Conservation (phyloP, 2,797 vertebrate species). For the Enteromius fasciolatus region DNA sequence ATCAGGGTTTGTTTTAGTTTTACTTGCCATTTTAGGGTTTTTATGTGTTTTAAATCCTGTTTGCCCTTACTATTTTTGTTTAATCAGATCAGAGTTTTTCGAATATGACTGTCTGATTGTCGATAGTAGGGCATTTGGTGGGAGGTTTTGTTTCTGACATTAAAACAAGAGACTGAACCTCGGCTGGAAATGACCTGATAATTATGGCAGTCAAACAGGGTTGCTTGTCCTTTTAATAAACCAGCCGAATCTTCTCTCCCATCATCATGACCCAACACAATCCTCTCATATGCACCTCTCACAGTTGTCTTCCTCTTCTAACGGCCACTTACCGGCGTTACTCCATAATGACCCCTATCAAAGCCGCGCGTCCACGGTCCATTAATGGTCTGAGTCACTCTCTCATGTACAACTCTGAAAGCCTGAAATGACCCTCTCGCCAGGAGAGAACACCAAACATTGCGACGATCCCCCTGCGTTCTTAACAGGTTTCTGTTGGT, state of each 20-base stretch:
- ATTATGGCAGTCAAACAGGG: constrained; percentile 31
- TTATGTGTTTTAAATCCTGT: background rate
- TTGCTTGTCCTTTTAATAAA: constrained; percentile 40
- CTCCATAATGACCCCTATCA: constrained; percentile 42
- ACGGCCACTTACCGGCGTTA: constrained; percentile 40
- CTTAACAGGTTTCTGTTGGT: background rate
- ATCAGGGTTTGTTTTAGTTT: background rate
- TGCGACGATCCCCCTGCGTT: background rate
- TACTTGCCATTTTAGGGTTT: background rate
- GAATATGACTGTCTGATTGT: background rate
- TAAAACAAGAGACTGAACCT: background rate
- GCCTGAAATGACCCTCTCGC: constrained; percentile 37
- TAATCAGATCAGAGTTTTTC: background rate
- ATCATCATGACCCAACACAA: constrained; percentile 25
- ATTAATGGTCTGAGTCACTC: constrained; percentile 45
- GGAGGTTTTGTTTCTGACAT: constrained; percentile 6
- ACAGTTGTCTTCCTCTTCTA: constrained; percentile 37
- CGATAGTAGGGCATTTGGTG: background rate
- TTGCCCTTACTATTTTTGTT: background rate
- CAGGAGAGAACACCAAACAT: constrained; percentile 17
- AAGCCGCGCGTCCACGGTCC: constrained; percentile 19
- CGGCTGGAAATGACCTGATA: constrained; percentile 5
- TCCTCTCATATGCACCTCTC: constrained; percentile 22
- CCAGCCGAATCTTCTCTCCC: constrained; percentile 21
- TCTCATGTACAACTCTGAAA: constrained; percentile 41